These are phyloP conservation scores for Prosapia bicincta DNA, from an alignment of 2,888 invertebrate genomes.

Conservation along the genomic window DNA sequence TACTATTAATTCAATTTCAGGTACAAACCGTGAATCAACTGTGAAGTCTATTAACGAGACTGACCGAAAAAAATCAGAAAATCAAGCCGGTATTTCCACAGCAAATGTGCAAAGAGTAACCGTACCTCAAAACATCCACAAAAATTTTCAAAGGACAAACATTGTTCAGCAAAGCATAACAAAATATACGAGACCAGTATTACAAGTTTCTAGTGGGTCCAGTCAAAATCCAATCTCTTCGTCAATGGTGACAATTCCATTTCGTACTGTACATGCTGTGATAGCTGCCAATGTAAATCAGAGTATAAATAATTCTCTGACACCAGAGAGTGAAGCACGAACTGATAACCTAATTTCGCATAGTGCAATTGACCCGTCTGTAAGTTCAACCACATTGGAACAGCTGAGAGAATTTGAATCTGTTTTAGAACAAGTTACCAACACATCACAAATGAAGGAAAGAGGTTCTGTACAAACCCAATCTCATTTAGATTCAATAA, in stretches of 20 bases:
- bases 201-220: slow-evolving; percentile 61
- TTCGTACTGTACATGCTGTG: slow-evolving; percentile 44
- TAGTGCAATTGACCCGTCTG: slow-evolving; percentile 52
- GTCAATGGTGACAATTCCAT: slow-evolving; percentile 40
- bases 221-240: slow-evolving; percentile 54
- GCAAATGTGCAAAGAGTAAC: slow-evolving; percentile 40
- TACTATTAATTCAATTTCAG: neutral
- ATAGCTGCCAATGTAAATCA: slow-evolving; percentile 47
- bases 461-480: slow-evolving; percentile 61
- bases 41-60: slow-evolving; percentile 45
- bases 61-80: slow-evolving; percentile 49
- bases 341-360: slow-evolving; percentile 42
- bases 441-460: slow-evolving; percentile 54
- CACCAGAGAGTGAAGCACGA: slow-evolving; percentile 33
- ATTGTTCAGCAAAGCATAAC: slow-evolving; percentile 45
- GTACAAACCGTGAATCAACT: slow-evolving; percentile 29
- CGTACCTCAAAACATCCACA: slow-evolving; percentile 42
- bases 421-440: slow-evolving; percentile 68
- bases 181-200: slow-evolving; percentile 52
- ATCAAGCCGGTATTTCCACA: slow-evolving; percentile 40
- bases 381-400: slow-evolving; percentile 72
- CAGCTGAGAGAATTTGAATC: slow-evolving; percentile 77
- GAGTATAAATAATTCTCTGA: slow-evolving; percentile 34
- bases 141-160: slow-evolving; percentile 47
- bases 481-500: slow-evolving; percentile 19